Percentiles rank a stretch among this genome's conserved stretches.
Conservation (phyloP, 2,888 invertebrate genomes). For the Alloscopus bannaensis region DNA sequence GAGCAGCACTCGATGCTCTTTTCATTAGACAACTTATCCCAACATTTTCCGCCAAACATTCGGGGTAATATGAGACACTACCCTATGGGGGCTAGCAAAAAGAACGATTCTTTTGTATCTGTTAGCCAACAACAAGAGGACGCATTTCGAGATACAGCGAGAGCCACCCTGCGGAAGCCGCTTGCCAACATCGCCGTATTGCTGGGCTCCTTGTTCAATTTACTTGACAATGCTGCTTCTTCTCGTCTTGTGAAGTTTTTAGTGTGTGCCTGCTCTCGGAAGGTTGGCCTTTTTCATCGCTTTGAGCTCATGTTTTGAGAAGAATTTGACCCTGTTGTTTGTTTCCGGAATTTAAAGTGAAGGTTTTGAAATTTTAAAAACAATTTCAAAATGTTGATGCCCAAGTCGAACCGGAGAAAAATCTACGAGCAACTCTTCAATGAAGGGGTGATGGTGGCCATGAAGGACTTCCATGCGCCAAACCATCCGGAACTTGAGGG, state of each 20-base stretch:
- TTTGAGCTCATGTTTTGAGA: not conserved
- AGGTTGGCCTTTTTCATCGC: not conserved
- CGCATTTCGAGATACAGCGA: not conserved
- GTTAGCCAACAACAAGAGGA: too few relatives aligned
- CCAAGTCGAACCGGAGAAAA: constrained; percentile 96
- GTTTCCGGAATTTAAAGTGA: too few relatives aligned
- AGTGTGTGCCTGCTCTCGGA: not conserved
- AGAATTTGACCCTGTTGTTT: not conserved
- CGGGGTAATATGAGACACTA: too few relatives aligned
- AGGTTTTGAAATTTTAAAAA: too few relatives aligned
- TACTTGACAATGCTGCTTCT: constrained; percentile 58
- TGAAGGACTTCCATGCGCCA: constrained; percentile 98
- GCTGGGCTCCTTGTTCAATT: constrained; percentile 48
- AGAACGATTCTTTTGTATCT: too few relatives aligned
- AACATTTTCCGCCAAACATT: too few relatives aligned
- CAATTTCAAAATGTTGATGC: constrained; percentile 96
- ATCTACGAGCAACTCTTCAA: constrained; percentile 99
- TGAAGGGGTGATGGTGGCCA: constrained; percentile 99
- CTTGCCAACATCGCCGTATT: not conserved
- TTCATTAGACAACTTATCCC: too few relatives aligned
- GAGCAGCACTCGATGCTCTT: too few relatives aligned
- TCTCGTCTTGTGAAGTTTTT: constrained; percentile 3
- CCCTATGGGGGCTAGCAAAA: too few relatives aligned
- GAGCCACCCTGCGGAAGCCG: constrained; percentile 29
- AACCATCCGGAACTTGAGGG: constrained; percentile 96